Evolutionary conservation across 2,888 invertebrate species (phyloP), one percentile per base, ranked within the genome.

Genomic region (Eupithecia centaureata): DNA sequence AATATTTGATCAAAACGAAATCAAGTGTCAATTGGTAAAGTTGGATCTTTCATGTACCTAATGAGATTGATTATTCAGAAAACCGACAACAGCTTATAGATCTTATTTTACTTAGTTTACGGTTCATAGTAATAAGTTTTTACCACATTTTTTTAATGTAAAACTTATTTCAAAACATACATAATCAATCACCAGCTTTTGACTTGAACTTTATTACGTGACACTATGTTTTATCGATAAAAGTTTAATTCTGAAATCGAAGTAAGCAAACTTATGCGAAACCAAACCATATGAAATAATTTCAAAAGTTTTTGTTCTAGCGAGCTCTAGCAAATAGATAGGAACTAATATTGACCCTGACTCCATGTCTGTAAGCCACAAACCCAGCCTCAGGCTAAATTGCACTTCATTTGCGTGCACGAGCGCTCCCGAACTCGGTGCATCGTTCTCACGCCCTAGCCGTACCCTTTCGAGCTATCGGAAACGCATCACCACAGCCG

Each of bases 331-430:
- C 35, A 35, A 35, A 35, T 13, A n/a, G n/a, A n/a, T 38, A 38
- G 38, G n/a, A 15, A n/a, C 35, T n/a, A n/a, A n/a, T n/a, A n/a
- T n/a, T n/a, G 47, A 47, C 12, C 63, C 66, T 70, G 38, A 25
- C 25, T 61, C 15, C 70, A 47, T 28, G 18, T 54, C 66, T 66
- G 70, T 15, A 42, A 58, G 77, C 84, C 84, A 77, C 84, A 87
- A 86, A 85, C 82, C 81, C 77, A 76, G 79, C 81, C 82, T 82
- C 80, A 71, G 81, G 84, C 82, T 82, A 89, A 88, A 90, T 89
- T 89, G 88, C 87, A 85, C 88, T 90, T 89, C 87, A 90, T 90
- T 89, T 89, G 86, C 87, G 83, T 88, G 85, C 83, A 82, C 82
- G 82, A 82, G 78, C 78, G 82, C 85, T 82, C 80, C 84, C 78